phyloP scores from a whole-genome alignment of 2,888 invertebrate genomes.

The Ramazzottius varieornatus region DNA sequence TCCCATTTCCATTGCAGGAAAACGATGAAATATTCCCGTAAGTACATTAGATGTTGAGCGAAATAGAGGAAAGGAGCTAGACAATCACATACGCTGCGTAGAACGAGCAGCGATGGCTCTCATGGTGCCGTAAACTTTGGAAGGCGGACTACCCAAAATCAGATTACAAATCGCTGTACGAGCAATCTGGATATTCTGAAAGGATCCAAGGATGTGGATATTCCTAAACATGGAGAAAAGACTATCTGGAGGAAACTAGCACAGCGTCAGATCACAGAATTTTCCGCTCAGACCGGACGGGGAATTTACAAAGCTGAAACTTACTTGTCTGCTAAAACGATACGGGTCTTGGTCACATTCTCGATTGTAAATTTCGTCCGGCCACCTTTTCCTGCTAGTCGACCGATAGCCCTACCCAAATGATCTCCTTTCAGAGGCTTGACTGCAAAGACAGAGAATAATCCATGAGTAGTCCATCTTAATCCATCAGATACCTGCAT shows the following conservation, averaged over 20 bases:
- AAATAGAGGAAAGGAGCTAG: no score
- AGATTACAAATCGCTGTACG: constrained; percentile 79
- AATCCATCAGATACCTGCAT: no score
- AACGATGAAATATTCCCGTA: no score
- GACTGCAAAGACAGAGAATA: constrained; percentile 27
- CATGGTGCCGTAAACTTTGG: constrained; percentile 86
- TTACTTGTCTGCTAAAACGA: constrained; percentile 62
- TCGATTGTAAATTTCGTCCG: constrained; percentile 93
- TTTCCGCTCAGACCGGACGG: no score
- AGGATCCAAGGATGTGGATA: constrained; percentile 88
- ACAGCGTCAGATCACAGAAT: no score
- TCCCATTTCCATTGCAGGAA: no score
- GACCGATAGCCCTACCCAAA: constrained; percentile 75
- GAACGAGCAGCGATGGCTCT: constrained; percentile 55
- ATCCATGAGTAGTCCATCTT: constrained; percentile 4
- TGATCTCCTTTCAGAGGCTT: constrained; percentile 85
- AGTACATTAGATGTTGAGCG: no score
- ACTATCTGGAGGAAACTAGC: no score
- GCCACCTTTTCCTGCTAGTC: constrained; percentile 87
- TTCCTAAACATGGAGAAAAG: constrained; percentile 29
- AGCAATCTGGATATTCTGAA: constrained; percentile 78
- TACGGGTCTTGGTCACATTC: constrained; percentile 90
- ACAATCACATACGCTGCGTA: constrained; percentile 53
- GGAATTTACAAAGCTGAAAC: no score
- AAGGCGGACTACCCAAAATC: constrained; percentile 78